These are phyloP conservation scores for Trissoscelio sp. DNA, from an alignment of 2,888 invertebrate genomes.

Conservation along the genomic window DNA sequence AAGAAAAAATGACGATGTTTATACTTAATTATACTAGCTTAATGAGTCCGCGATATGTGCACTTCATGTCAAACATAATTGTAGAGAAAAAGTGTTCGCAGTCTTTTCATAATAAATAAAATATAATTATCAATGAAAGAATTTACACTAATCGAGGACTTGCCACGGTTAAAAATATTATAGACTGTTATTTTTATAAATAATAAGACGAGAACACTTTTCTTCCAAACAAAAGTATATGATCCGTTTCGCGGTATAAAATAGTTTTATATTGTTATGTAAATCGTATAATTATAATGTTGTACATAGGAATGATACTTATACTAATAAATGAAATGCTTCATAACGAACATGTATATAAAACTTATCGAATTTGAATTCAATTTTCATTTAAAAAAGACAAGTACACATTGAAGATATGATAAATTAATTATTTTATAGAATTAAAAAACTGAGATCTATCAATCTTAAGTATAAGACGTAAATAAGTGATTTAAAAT, in stretches of 20 bases:
- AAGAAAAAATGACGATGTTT: conserved; percentile 21
- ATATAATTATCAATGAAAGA: not conserved
- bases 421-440: not conserved
- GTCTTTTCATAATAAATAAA: not conserved
- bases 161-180: not conserved
- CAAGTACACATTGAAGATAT: too few species aligned
- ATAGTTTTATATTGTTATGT: not conserved
- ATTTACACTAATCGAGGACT: not conserved
- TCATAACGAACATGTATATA: not conserved
- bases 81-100: conserved; percentile 26
- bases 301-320: conserved; percentile 9
- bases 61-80: conserved; percentile 10
- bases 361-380: too few species aligned
- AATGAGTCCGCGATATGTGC: conserved; percentile 44
- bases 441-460: conserved; percentile 71
- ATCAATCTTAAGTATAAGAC: conserved; percentile 62
- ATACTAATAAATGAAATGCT: conserved; percentile 14
- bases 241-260: conserved; percentile 5
- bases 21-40: conserved; percentile 10
- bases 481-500: conserved; percentile 15
- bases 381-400: too few species aligned
- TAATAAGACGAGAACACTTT: conserved; percentile 9
- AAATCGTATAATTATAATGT: conserved; percentile 6
- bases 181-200: not conserved
- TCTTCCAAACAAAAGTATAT: not conserved